Evolutionary conservation across 2,888 invertebrate species (phyloP).

Genomic region (Cecidostiba fungosa): DNA sequence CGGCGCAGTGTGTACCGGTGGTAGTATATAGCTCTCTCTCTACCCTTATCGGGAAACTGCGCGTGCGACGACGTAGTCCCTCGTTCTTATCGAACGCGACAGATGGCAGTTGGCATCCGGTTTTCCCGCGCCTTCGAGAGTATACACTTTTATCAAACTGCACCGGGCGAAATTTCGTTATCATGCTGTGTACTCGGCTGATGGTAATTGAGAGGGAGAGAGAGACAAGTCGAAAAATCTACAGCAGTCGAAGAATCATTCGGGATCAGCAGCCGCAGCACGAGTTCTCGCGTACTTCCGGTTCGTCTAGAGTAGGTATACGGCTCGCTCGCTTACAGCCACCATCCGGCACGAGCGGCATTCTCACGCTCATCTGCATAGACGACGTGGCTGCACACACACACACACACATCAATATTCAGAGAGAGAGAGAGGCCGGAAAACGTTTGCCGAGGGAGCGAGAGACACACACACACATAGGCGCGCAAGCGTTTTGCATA

Average conservation of each 20-base stretch:
- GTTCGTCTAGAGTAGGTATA: conserved; percentile 69
- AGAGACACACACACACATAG: not conserved
- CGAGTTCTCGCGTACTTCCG: conserved; percentile 71
- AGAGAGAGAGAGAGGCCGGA: conserved; percentile 71
- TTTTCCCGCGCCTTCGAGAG: conserved; percentile 11
- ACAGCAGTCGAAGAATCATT: not conserved
- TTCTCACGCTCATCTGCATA: conserved; percentile 80
- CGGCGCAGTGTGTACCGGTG: conserved; percentile 72
- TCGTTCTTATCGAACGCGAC: conserved; percentile 74
- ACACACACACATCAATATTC: conserved; percentile 75
- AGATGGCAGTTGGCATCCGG: conserved; percentile 72
- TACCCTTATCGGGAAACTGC: conserved; percentile 74
- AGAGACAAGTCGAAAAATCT: not conserved
- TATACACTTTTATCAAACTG: too few relatives aligned
- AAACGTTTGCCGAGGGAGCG: conserved; percentile 70
- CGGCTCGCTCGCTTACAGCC: conserved; percentile 13
- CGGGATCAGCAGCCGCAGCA: not conserved
- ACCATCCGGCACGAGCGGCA: conserved; percentile 76
- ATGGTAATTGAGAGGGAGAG: not conserved
- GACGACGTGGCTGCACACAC: conserved; percentile 69
- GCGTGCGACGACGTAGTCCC: conserved; percentile 53
- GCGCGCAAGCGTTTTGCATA: conserved; percentile 72
- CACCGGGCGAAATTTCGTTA: too few relatives aligned
- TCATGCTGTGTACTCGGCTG: too few relatives aligned
- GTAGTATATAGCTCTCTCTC: conserved; percentile 59